These are phyloP conservation scores for Standfussiana lucernea DNA, from an alignment of 2,888 invertebrate genomes.

Conservation along the genomic window DNA sequence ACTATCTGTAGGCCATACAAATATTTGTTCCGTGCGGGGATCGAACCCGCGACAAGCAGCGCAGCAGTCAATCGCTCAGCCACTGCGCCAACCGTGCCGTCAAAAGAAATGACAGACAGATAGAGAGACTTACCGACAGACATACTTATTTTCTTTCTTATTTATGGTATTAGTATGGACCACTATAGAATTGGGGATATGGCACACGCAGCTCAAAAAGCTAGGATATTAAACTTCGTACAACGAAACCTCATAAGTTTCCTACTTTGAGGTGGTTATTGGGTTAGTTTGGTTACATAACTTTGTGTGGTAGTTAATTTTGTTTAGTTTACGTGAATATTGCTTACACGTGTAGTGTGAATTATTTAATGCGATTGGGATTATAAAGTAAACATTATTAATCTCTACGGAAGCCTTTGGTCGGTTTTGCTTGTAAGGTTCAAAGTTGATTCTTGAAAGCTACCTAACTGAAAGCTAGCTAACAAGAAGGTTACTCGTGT, in stretches of 20 bases:
- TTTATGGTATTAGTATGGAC: not conserved
- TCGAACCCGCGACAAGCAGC: no score
- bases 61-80: no score
- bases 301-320: not conserved
- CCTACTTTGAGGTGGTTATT: conserved; percentile 16
- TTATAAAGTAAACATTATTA: not conserved
- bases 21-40: no score
- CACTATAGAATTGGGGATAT: not conserved
- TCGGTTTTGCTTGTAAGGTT: not conserved
- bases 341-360: not conserved
- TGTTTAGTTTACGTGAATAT: conserved; percentile 12
- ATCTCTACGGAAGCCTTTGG: not conserved
- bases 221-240: conserved; percentile 30
- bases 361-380: conserved; percentile 3
- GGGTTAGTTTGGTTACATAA: conserved; percentile 14
- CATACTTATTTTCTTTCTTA: not conserved
- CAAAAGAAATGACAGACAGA: not conserved
- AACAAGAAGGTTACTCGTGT: not conserved
- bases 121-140: not conserved
- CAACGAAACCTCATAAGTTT: conserved; percentile 3
- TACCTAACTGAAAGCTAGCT: no score
- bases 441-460: not conserved
- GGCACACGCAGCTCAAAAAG: conserved; percentile 42
- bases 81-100: no score
- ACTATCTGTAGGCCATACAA: no score